phyloP scores from a whole-genome alignment of 2,888 invertebrate species.

The Micropterix aruncella region DNA sequence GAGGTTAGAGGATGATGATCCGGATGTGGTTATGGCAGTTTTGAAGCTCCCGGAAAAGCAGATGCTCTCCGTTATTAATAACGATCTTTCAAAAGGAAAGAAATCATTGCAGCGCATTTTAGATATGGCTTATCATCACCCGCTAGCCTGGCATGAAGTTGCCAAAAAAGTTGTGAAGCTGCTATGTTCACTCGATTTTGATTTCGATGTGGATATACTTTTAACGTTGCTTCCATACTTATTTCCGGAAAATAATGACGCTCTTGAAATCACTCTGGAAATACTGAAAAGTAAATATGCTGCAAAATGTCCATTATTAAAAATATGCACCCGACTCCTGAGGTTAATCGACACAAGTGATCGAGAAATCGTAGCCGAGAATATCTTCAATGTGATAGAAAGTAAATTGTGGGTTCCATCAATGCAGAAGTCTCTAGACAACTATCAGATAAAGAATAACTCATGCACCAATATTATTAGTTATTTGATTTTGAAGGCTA shows the following conservation, averaged over 20 bases:
- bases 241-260: conserved; percentile 33
- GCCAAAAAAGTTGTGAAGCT: conserved; percentile 27
- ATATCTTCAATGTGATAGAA: conserved; percentile 24
- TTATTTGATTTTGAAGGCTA: neutral
- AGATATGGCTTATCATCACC: conserved; percentile 22
- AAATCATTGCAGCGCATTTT: conserved; percentile 35
- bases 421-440: neutral
- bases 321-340: conserved; percentile 14
- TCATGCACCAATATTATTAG: neutral
- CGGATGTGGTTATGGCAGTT: conserved; percentile 42
- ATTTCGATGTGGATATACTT: conserved; percentile 41
- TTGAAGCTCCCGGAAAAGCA: conserved; percentile 28
- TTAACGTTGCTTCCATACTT: conserved; percentile 46
- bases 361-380: conserved; percentile 16
- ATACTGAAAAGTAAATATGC: conserved; percentile 28
- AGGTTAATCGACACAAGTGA: conserved; percentile 11
- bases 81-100: conserved; percentile 13
- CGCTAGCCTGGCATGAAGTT: conserved; percentile 25
- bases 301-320: conserved; percentile 20
- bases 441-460: neutral
- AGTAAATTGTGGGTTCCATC: conserved; percentile 18
- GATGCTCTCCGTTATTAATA: conserved; percentile 11
- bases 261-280: conserved; percentile 20
- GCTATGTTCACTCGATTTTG: conserved; percentile 28
- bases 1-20: conserved; percentile 52